These are phyloP conservation scores for Salminus brasiliensis DNA, from an alignment of 2,113 vertebrate species.

Conservation along the genomic window DNA sequence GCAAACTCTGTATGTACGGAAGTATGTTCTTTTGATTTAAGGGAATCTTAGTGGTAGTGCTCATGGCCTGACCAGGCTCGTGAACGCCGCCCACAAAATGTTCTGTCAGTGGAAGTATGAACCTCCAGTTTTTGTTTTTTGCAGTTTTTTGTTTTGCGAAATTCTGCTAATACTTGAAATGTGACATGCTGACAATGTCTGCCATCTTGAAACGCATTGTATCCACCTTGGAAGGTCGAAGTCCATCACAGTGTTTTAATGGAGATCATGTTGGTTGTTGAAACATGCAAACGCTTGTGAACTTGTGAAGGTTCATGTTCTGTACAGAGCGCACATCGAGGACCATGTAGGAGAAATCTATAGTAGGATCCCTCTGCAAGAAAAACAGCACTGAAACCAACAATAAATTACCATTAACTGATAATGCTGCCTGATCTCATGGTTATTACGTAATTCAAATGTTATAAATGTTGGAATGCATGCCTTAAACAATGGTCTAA, in stretches of 20 bases:
- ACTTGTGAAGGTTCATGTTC: background rate
- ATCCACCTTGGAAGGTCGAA: constrained; percentile 28
- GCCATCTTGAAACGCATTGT: constrained; percentile 52
- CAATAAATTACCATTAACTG: constrained; percentile 47
- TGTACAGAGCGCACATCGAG: constrained; percentile 34
- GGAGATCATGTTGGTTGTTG: constrained; percentile 31
- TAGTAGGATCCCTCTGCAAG: constrained; percentile 29
- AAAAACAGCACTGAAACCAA: constrained; percentile 37
- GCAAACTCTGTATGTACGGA: too few species aligned
- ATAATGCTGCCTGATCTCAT: constrained; percentile 37
- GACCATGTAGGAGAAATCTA: constrained; percentile 36
- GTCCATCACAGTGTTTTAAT: constrained; percentile 13
- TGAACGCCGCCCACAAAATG: background rate
- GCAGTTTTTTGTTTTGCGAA: constrained; percentile 66
- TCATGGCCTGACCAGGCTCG: background rate
- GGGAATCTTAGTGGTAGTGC: constrained; percentile 10
- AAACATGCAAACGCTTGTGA: constrained; percentile 21
- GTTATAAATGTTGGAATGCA: background rate
- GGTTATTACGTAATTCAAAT: constrained; percentile 12
- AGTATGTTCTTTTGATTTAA: constrained; percentile 1
- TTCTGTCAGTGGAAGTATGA: background rate
- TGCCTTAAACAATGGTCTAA: constrained; percentile 19
- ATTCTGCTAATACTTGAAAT: constrained; percentile 79
- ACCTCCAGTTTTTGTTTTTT: constrained; percentile 43
- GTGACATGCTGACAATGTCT: constrained; percentile 65